Evolutionary conservation across 2,113 vertebrate genomes (phyloP).

Genomic region (Balaeniceps rex): DNA sequence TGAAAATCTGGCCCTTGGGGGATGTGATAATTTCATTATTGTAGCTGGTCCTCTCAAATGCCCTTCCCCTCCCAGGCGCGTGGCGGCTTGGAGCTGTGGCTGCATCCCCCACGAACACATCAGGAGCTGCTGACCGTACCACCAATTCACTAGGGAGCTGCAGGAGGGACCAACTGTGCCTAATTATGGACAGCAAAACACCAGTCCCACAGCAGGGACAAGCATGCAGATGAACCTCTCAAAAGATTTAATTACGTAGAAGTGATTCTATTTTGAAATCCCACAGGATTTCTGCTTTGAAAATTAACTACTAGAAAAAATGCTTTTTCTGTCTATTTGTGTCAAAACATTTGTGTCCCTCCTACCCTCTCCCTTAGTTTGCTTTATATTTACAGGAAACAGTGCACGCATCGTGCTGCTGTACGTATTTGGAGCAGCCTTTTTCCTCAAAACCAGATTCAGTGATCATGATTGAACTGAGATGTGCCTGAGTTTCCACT

Average conservation of each 20-base stretch:
- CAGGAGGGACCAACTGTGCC: background rate
- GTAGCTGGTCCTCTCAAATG: background rate
- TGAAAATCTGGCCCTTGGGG: background rate
- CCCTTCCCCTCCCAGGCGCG: background rate
- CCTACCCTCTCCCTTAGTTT: background rate
- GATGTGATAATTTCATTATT: background rate
- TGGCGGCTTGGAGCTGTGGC: background rate
- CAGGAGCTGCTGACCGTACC: background rate
- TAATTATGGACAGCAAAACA: background rate
- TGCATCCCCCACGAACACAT: rapidly evolving
- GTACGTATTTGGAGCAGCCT: background rate
- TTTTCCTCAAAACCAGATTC: background rate
- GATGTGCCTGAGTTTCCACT: background rate
- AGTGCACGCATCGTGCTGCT: rapidly evolving
- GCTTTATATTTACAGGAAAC: background rate
- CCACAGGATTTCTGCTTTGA: background rate
- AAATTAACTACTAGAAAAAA: background rate
- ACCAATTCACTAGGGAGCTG: background rate
- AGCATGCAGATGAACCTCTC: background rate
- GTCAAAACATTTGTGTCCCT: background rate
- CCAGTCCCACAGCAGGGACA: background rate
- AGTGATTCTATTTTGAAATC: background rate
- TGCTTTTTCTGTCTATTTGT: background rate
- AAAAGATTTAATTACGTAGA: background rate
- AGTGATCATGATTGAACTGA: background rate